Conservation (phyloP, 2,888 invertebrate genomes). For the Blastobasis lacticolella region DNA sequence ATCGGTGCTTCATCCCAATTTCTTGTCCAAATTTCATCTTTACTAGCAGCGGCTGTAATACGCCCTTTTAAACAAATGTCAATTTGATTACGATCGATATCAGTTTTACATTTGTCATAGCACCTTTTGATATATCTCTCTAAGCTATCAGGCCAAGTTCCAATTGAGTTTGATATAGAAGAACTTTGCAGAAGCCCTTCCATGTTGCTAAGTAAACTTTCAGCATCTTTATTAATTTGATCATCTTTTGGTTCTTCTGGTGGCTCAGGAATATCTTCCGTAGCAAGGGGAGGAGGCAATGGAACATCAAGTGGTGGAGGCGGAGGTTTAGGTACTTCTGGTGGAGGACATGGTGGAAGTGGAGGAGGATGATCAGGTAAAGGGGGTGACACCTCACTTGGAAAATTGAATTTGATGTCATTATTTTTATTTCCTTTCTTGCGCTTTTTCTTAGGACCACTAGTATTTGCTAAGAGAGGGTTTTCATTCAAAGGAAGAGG, state of each 20-base stretch:
- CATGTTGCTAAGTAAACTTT: slow-evolving; percentile 31
- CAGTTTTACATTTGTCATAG: slow-evolving; percentile 91
- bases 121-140: slow-evolving; percentile 93
- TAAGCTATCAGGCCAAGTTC: slow-evolving; percentile 85
- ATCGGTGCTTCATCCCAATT: slow-evolving; percentile 97
- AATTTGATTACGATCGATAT: slow-evolving; percentile 93
- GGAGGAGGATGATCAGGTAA: slow-evolving; percentile 73
- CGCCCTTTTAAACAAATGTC: slow-evolving; percentile 95
- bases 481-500: slow-evolving; percentile 56
- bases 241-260: slow-evolving; percentile 33
- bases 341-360: slow-evolving; percentile 67
- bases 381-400: slow-evolving; percentile 52
- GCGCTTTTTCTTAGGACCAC: slow-evolving; percentile 82
- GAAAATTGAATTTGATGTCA: slow-evolving; percentile 53
- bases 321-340: slow-evolving; percentile 52
- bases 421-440: slow-evolving; percentile 79
- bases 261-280: slow-evolving; percentile 55
- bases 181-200: slow-evolving; percentile 47
- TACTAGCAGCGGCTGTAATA: slow-evolving; percentile 91
- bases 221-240: slow-evolving; percentile 18
- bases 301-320: slow-evolving; percentile 50
- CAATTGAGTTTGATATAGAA: slow-evolving; percentile 53
- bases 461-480: slow-evolving; percentile 54
- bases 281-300: slow-evolving; percentile 60
- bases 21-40: slow-evolving; percentile 89